These are phyloP conservation scores for Trachythela sp. DNA, from an alignment of 64 coral and sea anemone species.

Conservation along the genomic window DNA sequence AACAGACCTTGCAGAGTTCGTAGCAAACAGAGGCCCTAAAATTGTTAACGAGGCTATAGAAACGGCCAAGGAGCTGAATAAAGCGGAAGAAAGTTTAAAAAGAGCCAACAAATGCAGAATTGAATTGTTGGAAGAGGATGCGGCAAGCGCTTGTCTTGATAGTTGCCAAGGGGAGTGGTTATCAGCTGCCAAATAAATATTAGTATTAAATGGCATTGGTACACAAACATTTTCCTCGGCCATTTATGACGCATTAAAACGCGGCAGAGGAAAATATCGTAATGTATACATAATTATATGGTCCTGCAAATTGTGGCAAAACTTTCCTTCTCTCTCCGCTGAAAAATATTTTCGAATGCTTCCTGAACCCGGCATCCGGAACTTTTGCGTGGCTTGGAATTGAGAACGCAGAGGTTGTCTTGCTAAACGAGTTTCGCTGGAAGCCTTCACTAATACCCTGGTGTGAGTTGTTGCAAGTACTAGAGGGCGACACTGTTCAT, in stretches of 20 bases:
- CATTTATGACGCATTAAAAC: background rate
- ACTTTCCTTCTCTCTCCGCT: conserved; percentile 64
- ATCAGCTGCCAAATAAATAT: background rate
- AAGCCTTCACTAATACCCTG: background rate
- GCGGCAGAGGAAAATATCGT: background rate
- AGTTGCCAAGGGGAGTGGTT: conserved; percentile 13
- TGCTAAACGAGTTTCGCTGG: background rate
- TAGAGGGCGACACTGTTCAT: background rate
- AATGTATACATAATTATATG: background rate
- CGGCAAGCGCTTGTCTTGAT: background rate
- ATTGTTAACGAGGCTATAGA: conserved; percentile 32
- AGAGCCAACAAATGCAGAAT: background rate
- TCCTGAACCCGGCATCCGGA: conserved; percentile 51
- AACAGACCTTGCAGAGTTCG: conserved; percentile 56
- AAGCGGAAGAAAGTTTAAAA: background rate
- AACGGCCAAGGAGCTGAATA: conserved; percentile 21
- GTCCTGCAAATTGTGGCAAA: conserved; percentile 29
- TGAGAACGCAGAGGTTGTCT: background rate
- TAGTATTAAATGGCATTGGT: background rate
- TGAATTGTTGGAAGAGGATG: background rate
- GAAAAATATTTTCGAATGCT: conserved; percentile 52
- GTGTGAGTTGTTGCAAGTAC: background rate
- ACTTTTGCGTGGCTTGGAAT: conserved; percentile 33
- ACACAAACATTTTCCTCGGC: background rate
- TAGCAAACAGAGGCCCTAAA: conserved; percentile 42